A percentile compares a stretch with the other conserved stretches of the same genome.
Conservation (phyloP, 2,797 vertebrate species). For the Amblyopsis hoosieri region DNA sequence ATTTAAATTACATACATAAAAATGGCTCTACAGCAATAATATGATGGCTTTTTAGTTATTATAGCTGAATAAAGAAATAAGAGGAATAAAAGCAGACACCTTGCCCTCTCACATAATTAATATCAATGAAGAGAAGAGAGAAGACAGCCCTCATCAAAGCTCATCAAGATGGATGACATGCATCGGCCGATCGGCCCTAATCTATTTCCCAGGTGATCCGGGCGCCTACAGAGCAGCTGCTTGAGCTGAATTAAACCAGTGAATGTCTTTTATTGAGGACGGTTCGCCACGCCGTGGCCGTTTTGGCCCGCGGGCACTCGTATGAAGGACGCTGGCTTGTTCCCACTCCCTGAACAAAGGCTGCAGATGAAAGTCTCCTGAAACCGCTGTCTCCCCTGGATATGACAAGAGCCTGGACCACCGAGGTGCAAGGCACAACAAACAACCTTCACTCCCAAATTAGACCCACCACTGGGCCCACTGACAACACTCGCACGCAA, state of each 20-base stretch:
- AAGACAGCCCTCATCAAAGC: conserved; percentile 22
- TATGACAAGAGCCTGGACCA: conserved; percentile 45
- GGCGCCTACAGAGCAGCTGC: conserved; percentile 5
- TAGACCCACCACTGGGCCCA: conserved; percentile 60
- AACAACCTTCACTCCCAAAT: conserved; percentile 62
- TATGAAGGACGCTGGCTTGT: conserved; percentile 17
- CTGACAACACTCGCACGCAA: conserved; percentile 71
- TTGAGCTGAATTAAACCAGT: conserved; percentile 26
- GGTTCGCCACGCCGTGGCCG: conserved; percentile 6
- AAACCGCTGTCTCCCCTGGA: conserved; percentile 15
- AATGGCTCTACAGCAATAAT: not conserved
- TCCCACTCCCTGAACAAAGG: conserved; percentile 44
- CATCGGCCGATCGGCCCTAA: conserved; percentile 1
- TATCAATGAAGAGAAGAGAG: conserved; percentile 18
- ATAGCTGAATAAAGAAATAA: not conserved
- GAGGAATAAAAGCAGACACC: conserved; percentile 17
- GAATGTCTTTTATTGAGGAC: conserved; percentile 16
- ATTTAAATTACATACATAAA: no score
- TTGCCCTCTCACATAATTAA: conserved; percentile 20
- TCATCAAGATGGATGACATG: conserved; percentile 18
- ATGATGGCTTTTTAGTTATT: not conserved
- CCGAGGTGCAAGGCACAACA: conserved; percentile 44
- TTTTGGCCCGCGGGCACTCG: conserved; percentile 9
- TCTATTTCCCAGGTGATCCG: no score
- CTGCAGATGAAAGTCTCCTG: conserved; percentile 27